phyloP scores from a whole-genome alignment of 2,797 vertebrate species.

The Anabas testudineus region DNA sequence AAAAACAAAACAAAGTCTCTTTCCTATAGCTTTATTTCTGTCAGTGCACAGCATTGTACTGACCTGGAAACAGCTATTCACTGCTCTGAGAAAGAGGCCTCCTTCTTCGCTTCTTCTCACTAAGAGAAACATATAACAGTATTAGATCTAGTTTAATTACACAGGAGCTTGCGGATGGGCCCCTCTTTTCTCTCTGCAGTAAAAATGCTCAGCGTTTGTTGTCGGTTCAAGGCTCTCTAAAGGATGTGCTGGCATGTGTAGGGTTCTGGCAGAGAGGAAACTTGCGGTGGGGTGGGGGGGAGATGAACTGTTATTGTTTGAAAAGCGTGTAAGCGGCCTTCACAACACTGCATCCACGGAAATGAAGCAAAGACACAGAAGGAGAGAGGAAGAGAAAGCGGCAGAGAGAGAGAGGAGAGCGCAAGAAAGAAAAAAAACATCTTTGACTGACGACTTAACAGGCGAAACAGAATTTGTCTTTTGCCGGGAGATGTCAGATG shows the following conservation, averaged over 20 bases:
- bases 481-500: slow-evolving; percentile 84
- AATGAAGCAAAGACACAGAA: slow-evolving; percentile 70
- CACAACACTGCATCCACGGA: slow-evolving; percentile 77
- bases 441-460: slow-evolving; percentile 85
- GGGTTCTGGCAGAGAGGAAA: slow-evolving; percentile 80
- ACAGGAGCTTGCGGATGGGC: slow-evolving; percentile 68
- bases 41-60: slow-evolving; percentile 36
- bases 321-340: slow-evolving; percentile 84
- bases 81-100: slow-evolving; percentile 56
- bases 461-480: slow-evolving; percentile 84
- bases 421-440: slow-evolving; percentile 56
- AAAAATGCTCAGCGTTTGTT: slow-evolving; percentile 81
- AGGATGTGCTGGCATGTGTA: slow-evolving; percentile 83
- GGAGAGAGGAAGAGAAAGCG: slow-evolving; percentile 34
- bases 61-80: slow-evolving; percentile 62
- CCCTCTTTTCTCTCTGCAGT: slow-evolving; percentile 69
- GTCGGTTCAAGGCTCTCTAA: slow-evolving; percentile 83
- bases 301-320: slow-evolving; percentile 81
- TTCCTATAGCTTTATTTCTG: slow-evolving; percentile 32
- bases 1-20: slow-evolving; percentile 18
- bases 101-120: slow-evolving; percentile 46
- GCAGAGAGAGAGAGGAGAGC: slow-evolving; percentile 30
- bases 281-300: slow-evolving; percentile 50
- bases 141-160: slow-evolving; percentile 84
- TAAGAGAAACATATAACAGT: slow-evolving; percentile 74